Percentiles rank a stretch among this genome's conserved stretches.
Evolutionary conservation across 2,888 invertebrate genomes (phyloP).

Genomic region (Euzophera pinguis): DNA sequence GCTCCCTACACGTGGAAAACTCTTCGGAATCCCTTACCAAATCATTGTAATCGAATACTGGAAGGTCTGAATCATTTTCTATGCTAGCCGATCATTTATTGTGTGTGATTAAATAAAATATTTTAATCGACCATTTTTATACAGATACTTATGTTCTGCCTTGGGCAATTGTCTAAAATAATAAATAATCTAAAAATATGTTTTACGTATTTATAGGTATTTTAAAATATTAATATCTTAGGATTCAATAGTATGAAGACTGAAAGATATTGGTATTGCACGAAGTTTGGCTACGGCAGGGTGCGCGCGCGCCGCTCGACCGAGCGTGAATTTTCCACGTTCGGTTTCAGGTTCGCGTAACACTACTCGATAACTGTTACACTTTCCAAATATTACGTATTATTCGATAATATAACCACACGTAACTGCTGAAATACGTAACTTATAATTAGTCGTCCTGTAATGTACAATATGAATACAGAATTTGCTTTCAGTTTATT

Average conservation of each 20-base stretch:
- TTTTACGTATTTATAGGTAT: no score
- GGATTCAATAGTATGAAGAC: not conserved
- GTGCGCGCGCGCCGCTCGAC: conserved; percentile 54
- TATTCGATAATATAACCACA: conserved; percentile 61
- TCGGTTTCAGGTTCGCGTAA: conserved; percentile 74
- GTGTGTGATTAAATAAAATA: no score
- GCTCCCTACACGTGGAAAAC: no score
- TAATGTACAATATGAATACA: conserved; percentile 6
- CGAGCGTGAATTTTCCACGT: conserved; percentile 76
- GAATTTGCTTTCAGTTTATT: no score
- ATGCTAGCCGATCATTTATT: no score
- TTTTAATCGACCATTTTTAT: no score
- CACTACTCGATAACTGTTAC: conserved; percentile 66
- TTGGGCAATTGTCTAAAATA: no score
- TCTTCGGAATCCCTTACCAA: no score
- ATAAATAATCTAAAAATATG: no score
- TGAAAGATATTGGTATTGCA: conserved; percentile 14
- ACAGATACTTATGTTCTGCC: no score
- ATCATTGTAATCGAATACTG: no score
- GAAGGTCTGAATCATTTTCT: no score
- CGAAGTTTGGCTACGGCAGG: conserved; percentile 23
- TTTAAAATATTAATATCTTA: not conserved
- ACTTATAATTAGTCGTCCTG: conserved; percentile 25
- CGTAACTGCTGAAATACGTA: conserved; percentile 59
- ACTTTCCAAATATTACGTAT: conserved; percentile 73